A percentile compares a stretch with the other conserved stretches of the same genome.
These are phyloP conservation scores for Corella eumyota DNA, from an alignment of 23 tunicate species.

Conservation along the genomic window DNA sequence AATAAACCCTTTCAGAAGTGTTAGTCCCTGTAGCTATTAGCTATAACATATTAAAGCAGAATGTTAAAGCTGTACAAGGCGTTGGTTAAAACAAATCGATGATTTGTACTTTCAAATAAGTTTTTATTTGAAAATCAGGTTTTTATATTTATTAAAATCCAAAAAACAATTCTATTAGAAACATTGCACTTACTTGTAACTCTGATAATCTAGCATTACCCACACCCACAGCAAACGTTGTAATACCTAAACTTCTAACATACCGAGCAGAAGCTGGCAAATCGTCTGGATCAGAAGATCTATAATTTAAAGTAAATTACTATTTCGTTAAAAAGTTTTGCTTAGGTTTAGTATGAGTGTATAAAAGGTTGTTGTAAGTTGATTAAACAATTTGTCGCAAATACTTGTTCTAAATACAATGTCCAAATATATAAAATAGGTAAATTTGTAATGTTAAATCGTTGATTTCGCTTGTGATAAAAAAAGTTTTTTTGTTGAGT, in stretches of 20 bases:
- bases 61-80: too few relatives aligned
- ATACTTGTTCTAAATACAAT: background rate
- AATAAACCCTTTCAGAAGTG: slow-evolving; percentile 10
- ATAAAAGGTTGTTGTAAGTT: too few relatives aligned
- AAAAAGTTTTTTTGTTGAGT: too few relatives aligned
- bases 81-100: too few relatives aligned
- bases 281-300: slow-evolving; percentile 7
- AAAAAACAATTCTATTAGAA: too few relatives aligned
- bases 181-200: slow-evolving; percentile 23
- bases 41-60: too few relatives aligned
- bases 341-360: background rate
- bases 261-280: slow-evolving; percentile 11
- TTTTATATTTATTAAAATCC: too few relatives aligned
- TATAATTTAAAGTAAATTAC: background rate
- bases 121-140: too few relatives aligned
- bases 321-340: background rate
- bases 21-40: slow-evolving; percentile 22
- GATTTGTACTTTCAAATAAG: too few relatives aligned
- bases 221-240: slow-evolving; percentile 47
- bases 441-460: background rate
- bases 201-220: slow-evolving; percentile 20
- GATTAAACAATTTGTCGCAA: background rate
- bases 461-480: too few relatives aligned
- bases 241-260: slow-evolving; percentile 17
- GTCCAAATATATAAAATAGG: background rate